Conservation (phyloP, 2,888 invertebrate genomes). For the Sphinx pinastri region DNA sequence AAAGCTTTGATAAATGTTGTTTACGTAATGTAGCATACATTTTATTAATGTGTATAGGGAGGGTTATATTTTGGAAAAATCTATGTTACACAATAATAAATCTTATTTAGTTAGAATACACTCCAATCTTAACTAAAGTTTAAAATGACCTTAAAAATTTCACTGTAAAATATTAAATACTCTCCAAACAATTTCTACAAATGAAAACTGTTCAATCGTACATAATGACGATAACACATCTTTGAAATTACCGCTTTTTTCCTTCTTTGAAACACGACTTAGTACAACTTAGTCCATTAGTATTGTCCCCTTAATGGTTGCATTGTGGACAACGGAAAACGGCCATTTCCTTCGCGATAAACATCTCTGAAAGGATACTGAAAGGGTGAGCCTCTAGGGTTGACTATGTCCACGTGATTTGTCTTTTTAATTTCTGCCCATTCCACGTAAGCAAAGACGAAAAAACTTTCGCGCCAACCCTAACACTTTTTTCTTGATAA, state of each 20-base stretch:
- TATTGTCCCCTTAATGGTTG: slow-evolving; percentile 77
- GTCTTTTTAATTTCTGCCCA: not conserved
- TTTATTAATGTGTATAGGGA: not conserved
- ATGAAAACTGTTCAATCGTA: slow-evolving; percentile 7
- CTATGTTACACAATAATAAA: no score
- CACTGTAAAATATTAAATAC: not conserved
- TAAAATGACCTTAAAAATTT: not conserved
- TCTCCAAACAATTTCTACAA: not conserved
- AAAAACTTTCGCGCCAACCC: not conserved
- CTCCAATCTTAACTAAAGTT: no score
- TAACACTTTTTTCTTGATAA: no score
- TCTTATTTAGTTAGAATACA: no score
- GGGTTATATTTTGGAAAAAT: not conserved
- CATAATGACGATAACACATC: slow-evolving; percentile 28
- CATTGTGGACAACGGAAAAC: slow-evolving; percentile 81
- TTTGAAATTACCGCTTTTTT: slow-evolving; percentile 40
- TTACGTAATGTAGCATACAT: slow-evolving; percentile 8
- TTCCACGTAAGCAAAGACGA: not conserved
- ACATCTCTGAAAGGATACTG: slow-evolving; percentile 80
- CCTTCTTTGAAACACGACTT: slow-evolving; percentile 39
- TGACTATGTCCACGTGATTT: slow-evolving; percentile 3
- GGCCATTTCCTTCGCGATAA: slow-evolving; percentile 83
- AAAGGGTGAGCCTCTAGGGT: slow-evolving; percentile 71
- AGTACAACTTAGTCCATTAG: slow-evolving; percentile 74
- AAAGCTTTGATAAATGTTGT: slow-evolving; percentile 67